These are phyloP conservation scores for Cotesia glomerata DNA, from an alignment of 1,140 invertebrate genomes.

Conservation along the genomic window DNA sequence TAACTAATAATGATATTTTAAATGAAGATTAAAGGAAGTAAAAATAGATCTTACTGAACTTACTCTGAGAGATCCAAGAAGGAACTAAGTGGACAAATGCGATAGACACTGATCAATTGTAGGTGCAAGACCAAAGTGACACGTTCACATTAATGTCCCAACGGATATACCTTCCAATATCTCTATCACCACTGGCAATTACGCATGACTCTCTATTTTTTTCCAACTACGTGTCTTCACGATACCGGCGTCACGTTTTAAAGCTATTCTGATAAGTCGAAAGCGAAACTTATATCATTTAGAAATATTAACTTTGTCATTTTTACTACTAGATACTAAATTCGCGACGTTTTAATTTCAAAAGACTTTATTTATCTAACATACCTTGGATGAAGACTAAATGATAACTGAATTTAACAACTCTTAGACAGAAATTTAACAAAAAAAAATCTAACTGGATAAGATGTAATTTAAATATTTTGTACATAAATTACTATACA, in stretches of 20 bases:
- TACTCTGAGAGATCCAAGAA: not conserved
- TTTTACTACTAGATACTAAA: not conserved
- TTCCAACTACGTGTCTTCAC: slow-evolving; percentile 25
- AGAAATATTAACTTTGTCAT: not conserved
- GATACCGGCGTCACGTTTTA: slow-evolving; percentile 17
- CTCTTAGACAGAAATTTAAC: too few species aligned
- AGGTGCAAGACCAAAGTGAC: too few species aligned
- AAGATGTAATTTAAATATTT: not conserved
- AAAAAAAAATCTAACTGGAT: not conserved
- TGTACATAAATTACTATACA: not conserved
- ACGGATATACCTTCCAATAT: slow-evolving; percentile 4
- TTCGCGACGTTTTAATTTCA: not conserved
- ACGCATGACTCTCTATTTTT: slow-evolving; percentile 18
- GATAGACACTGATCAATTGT: too few species aligned
- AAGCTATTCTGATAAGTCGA: slow-evolving; percentile 14
- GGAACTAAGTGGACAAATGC: not conserved
- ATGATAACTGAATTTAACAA: not conserved
- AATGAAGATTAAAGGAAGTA: not conserved
- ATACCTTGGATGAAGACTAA: not conserved
- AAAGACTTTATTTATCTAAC: not conserved
- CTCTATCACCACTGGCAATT: slow-evolving; percentile 21
- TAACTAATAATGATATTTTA: too few species aligned
- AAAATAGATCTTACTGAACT: not conserved
- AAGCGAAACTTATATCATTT: not conserved
- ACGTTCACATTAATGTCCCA: not conserved